A percentile compares a stretch with the other conserved stretches of the same genome.
phyloP scores from a whole-genome alignment of 2,888 invertebrate genomes.

The Minunthozetes semirufus region DNA sequence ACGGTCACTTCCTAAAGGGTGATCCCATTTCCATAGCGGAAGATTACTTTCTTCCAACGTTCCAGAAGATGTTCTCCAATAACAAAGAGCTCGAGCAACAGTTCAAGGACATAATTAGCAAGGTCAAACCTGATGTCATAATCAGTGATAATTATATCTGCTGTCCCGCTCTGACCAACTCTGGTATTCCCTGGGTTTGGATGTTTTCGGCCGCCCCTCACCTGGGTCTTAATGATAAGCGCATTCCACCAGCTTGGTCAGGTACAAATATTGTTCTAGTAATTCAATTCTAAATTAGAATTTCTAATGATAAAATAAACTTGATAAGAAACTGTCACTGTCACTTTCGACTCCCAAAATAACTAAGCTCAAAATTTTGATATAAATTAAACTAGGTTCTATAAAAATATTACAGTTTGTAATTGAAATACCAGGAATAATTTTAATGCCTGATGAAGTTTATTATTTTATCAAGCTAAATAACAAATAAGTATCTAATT shows the following conservation, averaged over 20 bases:
- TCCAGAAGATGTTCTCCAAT: neutral
- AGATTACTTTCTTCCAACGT: neutral
- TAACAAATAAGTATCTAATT: too few species aligned
- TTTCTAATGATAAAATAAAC: too few species aligned
- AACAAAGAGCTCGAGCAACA: neutral
- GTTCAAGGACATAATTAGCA: neutral
- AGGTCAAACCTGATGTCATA: conserved; percentile 23
- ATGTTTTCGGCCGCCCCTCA: conserved; percentile 2
- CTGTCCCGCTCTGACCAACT: neutral
- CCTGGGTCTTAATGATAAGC: neutral
- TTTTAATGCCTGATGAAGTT: too few species aligned
- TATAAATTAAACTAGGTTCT: too few species aligned
- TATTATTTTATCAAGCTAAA: too few species aligned
- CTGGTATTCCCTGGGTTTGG: conserved; percentile 24
- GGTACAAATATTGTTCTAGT: too few species aligned
- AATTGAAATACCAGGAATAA: too few species aligned
- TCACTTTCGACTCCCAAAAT: too few species aligned
- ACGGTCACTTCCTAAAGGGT: neutral
- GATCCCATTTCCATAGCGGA: neutral
- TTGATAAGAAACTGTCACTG: too few species aligned
- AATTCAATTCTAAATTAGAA: too few species aligned
- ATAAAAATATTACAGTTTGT: too few species aligned
- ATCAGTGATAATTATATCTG: conserved; percentile 8
- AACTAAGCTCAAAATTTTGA: too few species aligned
- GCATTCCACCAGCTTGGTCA: neutral